These are phyloP conservation scores for Pseudopipra pipra DNA, from an alignment of 2,113 vertebrate genomes.

Conservation along the genomic window DNA sequence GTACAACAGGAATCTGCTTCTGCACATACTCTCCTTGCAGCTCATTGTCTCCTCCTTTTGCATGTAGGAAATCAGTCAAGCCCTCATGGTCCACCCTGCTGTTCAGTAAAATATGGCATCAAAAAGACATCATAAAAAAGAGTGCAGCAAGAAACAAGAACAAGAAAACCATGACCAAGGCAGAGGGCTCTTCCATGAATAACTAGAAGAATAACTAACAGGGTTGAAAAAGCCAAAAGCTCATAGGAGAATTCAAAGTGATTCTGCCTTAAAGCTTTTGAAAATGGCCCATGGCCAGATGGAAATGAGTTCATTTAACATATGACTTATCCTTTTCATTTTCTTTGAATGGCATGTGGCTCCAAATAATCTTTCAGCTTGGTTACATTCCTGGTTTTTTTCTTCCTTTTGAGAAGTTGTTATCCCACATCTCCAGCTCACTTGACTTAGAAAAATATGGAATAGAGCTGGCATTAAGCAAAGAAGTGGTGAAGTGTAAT, in stretches of 20 bases:
- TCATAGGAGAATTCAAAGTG: background rate
- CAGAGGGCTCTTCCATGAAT: background rate
- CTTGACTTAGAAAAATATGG: background rate
- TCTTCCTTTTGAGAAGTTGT: background rate
- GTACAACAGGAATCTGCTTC: background rate
- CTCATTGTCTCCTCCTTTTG: background rate
- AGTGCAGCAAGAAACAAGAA: background rate
- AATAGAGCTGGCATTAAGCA: background rate
- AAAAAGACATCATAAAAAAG: background rate
- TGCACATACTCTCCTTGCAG: background rate
- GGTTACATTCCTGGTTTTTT: slow-evolving; percentile 19
- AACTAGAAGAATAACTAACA: slow-evolving; percentile 32
- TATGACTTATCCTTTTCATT: slow-evolving; percentile 28
- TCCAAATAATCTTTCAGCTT: slow-evolving; percentile 19
- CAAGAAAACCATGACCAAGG: background rate
- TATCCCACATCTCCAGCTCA: background rate
- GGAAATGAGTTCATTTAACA: slow-evolving; percentile 51
- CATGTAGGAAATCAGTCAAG: background rate
- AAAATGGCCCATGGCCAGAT: slow-evolving; percentile 30
- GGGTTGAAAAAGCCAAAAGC: slow-evolving; percentile 28
- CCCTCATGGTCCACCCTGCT: background rate
- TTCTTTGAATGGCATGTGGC: slow-evolving; percentile 5
- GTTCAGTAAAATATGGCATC: background rate
- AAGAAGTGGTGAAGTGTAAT: background rate
- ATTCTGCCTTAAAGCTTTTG: slow-evolving; percentile 22